These are phyloP conservation scores for Nothobranchius kuhntae DNA, from an alignment of 2,113 vertebrate species.

Conservation along the genomic window DNA sequence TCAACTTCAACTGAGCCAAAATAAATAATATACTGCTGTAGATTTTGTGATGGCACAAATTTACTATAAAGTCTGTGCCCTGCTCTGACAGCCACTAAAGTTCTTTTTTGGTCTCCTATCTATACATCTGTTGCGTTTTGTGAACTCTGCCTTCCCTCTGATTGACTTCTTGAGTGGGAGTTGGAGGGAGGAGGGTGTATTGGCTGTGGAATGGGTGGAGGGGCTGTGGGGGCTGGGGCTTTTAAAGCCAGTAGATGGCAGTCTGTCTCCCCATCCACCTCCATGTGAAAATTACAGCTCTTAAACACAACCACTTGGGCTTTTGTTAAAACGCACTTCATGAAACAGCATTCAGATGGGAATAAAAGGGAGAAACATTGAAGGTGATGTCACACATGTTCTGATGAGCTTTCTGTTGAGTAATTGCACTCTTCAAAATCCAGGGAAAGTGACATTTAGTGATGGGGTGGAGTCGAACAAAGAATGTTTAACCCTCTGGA, in stretches of 20 bases:
- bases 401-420: not conserved
- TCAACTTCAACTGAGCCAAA: not conserved
- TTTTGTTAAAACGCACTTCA: slow-evolving; percentile 32
- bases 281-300: slow-evolving; percentile 35
- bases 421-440: slow-evolving; percentile 5
- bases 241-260: slow-evolving; percentile 73
- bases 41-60: not conserved
- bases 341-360: not conserved
- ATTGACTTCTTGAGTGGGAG: slow-evolving; percentile 39
- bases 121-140: not conserved
- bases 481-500: not conserved
- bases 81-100: not conserved
- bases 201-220: not conserved
- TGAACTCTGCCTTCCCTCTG: slow-evolving; percentile 1
- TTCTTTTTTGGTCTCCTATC: not conserved
- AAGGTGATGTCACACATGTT: not conserved
- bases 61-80: not conserved
- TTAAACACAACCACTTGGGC: slow-evolving; percentile 21
- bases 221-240: not conserved
- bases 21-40: not conserved
- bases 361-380: slow-evolving; percentile 11
- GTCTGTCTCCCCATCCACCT: slow-evolving; percentile 54
- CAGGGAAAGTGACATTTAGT: slow-evolving; percentile 9
- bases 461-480: not conserved
- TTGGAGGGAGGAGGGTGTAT: slow-evolving; percentile 2